A percentile compares a stretch with the other conserved stretches of the same genome.
These are phyloP conservation scores for Macrostomum lignano DNA, from an alignment of 1,140 invertebrate species.

Conservation along the genomic window DNA sequence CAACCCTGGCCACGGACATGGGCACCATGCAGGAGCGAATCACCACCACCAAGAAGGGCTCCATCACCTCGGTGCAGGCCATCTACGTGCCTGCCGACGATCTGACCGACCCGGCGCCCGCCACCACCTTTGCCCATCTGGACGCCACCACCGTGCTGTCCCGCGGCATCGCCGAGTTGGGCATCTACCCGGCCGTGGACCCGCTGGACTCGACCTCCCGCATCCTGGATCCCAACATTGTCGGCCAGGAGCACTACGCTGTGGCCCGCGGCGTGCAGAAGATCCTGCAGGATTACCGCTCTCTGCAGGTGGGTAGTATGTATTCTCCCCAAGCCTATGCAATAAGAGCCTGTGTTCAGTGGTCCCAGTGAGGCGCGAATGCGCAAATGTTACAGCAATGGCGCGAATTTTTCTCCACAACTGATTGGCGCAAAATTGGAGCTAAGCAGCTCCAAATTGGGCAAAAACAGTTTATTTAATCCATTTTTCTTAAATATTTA, in stretches of 20 bases:
- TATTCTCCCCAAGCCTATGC: too few relatives aligned
- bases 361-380: too few relatives aligned
- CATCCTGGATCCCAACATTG: conserved; percentile 91
- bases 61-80: conserved; percentile 78
- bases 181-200: conserved; percentile 92
- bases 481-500: too few relatives aligned
- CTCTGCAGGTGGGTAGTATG: too few relatives aligned
- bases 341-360: too few relatives aligned
- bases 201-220: conserved; percentile 86
- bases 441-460: too few relatives aligned
- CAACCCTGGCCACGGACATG: conserved; percentile 91
- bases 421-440: too few relatives aligned
- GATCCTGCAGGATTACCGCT: conserved; percentile 86
- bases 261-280: conserved; percentile 85
- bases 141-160: conserved; percentile 92
- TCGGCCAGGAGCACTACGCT: conserved; percentile 72
- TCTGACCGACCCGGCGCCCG: conserved; percentile 89
- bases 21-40: conserved; percentile 98
- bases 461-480: too few relatives aligned
- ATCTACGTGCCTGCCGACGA: conserved; percentile 96
- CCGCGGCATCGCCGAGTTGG: conserved; percentile 74
- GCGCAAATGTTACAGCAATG: too few relatives aligned
- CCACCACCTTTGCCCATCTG: conserved; percentile 93
- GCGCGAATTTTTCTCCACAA: too few relatives aligned
- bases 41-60: conserved; percentile 92